A percentile compares a stretch with the other conserved stretches of the same genome.
phyloP scores from a whole-genome alignment of 2,888 invertebrate genomes.

The Ecliptopera silaceata region DNA sequence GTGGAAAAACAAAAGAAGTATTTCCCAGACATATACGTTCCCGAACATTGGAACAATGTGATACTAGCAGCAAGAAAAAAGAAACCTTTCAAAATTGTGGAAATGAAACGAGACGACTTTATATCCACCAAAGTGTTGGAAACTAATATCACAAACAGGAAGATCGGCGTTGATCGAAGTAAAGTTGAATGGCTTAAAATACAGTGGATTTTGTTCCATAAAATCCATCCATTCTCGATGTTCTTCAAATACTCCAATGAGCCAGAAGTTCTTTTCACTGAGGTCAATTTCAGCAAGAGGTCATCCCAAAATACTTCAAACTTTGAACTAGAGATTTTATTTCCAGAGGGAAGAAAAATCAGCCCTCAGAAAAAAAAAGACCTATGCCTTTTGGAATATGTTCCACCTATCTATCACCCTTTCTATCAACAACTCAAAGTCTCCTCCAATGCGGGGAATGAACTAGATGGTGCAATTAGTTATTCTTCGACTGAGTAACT shows the following conservation, averaged over 20 bases:
- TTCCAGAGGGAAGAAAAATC: neutral
- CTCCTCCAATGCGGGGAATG: neutral
- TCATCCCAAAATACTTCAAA: constrained; percentile 14
- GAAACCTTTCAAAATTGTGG: constrained; percentile 27
- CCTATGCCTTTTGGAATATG: neutral
- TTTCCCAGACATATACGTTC: neutral
- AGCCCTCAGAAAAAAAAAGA: neutral
- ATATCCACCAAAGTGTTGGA: constrained; percentile 21
- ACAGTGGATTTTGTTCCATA: constrained; percentile 6
- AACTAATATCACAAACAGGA: neutral
- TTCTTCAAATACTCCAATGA: constrained; percentile 32
- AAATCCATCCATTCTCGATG: constrained; percentile 28
- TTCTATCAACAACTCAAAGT: constrained; percentile 18
- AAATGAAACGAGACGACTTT: constrained; percentile 33
- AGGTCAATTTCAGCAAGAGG: constrained; percentile 32
- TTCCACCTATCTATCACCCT: constrained; percentile 18
- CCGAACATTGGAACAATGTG: constrained; percentile 26
- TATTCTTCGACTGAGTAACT: constrained; percentile 26
- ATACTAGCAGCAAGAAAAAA: constrained; percentile 29
- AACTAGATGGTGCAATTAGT: constrained; percentile 1
- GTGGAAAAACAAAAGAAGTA: constrained; percentile 5
- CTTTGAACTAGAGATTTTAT: no score
- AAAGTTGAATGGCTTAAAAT: neutral
- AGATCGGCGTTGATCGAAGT: neutral
- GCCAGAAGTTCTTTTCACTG: constrained; percentile 29